A percentile compares a stretch with the other conserved stretches of the same genome.
Evolutionary conservation across 2,797 vertebrate species (phyloP).

Genomic region (Macropus fuliginosus): DNA sequence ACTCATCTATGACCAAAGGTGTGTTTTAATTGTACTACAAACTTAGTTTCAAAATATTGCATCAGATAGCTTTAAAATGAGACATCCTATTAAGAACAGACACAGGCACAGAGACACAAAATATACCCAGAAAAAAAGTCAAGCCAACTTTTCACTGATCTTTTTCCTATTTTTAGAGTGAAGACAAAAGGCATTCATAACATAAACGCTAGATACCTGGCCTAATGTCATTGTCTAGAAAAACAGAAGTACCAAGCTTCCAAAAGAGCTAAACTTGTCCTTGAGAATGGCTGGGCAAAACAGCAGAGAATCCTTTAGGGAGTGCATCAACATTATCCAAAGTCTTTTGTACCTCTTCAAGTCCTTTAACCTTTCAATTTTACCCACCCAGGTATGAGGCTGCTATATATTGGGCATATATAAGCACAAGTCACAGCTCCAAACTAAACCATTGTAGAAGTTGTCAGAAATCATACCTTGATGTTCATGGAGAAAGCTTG

Average conservation of each 20-base stretch:
- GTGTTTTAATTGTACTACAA: conserved; percentile 33
- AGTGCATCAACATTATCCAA: not conserved
- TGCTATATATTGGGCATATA: not conserved
- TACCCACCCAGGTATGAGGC: not conserved
- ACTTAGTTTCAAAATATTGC: conserved; percentile 57
- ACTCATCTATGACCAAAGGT: conserved; percentile 70
- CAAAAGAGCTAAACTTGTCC: conserved; percentile 53
- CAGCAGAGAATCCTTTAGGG: conserved; percentile 26
- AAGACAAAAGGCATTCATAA: conserved; percentile 65
- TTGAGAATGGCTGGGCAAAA: conserved; percentile 54
- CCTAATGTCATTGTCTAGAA: conserved; percentile 63
- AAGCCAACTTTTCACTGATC: conserved; percentile 46
- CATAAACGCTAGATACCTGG: conserved; percentile 60
- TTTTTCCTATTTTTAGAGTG: conserved; percentile 60
- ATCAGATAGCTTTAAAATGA: conserved; percentile 68
- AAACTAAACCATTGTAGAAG: conserved; percentile 42
- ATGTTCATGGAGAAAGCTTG: conserved; percentile 21
- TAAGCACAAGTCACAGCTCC: not conserved
- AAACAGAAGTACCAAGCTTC: conserved; percentile 68
- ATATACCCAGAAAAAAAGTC: not conserved
- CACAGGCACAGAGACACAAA: not conserved
- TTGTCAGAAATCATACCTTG: conserved; percentile 45
- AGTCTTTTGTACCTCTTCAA: conserved; percentile 33
- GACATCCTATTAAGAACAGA: conserved; percentile 46
- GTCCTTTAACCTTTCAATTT: conserved; percentile 28